These are phyloP conservation scores for Eutolmus rufibarbis DNA, from an alignment of 2,888 invertebrate species.

Conservation along the genomic window DNA sequence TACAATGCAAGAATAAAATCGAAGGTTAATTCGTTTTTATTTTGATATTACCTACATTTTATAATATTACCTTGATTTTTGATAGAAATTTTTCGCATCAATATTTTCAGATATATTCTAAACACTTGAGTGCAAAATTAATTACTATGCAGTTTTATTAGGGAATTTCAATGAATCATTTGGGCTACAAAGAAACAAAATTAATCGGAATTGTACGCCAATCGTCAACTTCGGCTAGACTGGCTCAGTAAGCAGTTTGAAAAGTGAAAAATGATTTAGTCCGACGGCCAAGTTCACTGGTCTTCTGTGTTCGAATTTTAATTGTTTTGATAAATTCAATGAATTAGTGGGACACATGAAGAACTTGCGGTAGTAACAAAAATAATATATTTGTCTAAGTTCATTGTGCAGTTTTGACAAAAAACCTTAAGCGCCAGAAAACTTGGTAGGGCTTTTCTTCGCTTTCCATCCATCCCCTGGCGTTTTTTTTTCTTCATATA, in stretches of 20 bases:
- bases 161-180: background rate
- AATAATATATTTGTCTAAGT: background rate
- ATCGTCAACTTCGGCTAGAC: background rate
- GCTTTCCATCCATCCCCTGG: background rate
- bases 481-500: background rate
- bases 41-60: background rate
- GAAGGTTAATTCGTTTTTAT: background rate
- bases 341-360: background rate
- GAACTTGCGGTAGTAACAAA: background rate
- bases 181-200: background rate
- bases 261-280: constrained; percentile 19
- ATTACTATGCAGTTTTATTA: constrained; percentile 4
- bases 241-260: background rate
- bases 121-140: background rate
- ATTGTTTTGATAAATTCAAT: constrained; percentile 21
- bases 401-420: background rate
- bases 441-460: background rate
- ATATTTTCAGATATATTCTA: background rate
- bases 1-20: too few species aligned
- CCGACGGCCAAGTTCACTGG: constrained; percentile 18
- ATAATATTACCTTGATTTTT: background rate
- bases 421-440: background rate
- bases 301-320: background rate
- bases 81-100: background rate
- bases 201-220: background rate